Evolutionary conservation across 2,113 vertebrate species (phyloP).

Genomic region (Clarias magur): DNA sequence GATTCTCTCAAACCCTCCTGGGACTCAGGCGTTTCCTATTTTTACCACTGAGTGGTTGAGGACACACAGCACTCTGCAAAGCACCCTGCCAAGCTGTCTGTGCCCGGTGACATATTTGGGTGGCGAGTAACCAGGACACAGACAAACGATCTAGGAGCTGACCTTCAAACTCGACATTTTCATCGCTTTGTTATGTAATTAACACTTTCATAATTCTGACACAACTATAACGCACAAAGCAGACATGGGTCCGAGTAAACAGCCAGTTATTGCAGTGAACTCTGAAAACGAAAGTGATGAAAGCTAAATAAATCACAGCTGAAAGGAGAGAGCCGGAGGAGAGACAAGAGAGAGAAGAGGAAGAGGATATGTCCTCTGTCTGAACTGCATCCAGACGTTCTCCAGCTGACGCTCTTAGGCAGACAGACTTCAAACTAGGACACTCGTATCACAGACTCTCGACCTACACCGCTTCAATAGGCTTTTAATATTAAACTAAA

Average conservation of each 20-base stretch:
- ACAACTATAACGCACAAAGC: not conserved
- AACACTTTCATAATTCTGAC: not conserved
- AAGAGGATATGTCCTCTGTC: slow-evolving; percentile 20
- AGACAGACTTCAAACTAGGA: slow-evolving; percentile 9
- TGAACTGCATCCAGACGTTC: slow-evolving; percentile 20
- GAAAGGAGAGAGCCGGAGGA: not conserved
- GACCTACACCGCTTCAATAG: not conserved
- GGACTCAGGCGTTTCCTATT: slow-evolving; percentile 43
- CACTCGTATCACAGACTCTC: not conserved
- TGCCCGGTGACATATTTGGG: not conserved
- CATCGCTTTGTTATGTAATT: not conserved
- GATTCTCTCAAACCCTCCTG: slow-evolving; percentile 12
- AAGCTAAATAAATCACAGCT: slow-evolving; percentile 21
- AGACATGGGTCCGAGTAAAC: not conserved
- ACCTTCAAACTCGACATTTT: slow-evolving; percentile 11
- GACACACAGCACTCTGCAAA: slow-evolving; percentile 14
- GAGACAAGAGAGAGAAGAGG: not conserved
- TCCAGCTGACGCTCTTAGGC: not conserved
- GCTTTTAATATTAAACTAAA: not conserved
- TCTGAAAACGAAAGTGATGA: slow-evolving; percentile 15
- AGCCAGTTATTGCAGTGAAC: not conserved
- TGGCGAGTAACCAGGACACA: slow-evolving; percentile 1
- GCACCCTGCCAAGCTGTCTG: not conserved
- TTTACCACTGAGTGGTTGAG: slow-evolving; percentile 28
- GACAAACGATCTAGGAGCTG: not conserved